Conservation (phyloP, 1,140 invertebrate species). For the Bacillus rossius region DNA sequence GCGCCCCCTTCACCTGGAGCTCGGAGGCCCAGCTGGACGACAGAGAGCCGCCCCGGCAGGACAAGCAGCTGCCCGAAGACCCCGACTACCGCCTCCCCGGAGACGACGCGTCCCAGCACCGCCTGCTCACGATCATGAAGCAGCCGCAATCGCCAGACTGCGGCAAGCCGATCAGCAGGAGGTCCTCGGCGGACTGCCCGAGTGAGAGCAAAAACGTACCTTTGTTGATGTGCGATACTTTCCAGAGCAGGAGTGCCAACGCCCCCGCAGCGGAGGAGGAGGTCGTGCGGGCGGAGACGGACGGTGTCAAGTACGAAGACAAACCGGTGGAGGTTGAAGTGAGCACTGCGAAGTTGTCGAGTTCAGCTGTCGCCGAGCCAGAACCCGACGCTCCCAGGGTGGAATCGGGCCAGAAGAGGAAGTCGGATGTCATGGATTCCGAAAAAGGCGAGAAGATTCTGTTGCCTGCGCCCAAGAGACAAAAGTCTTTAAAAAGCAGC, state of each 20-base stretch:
- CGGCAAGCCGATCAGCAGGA: background rate
- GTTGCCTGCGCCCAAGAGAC: background rate
- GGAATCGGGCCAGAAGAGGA: no score
- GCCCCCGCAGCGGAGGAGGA: no score
- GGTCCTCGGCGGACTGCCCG: background rate
- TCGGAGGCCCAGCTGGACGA: conserved; percentile 23
- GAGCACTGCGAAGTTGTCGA: no score
- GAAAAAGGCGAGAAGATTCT: background rate
- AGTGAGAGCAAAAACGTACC: background rate
- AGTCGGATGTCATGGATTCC: background rate
- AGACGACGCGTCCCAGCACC: background rate
- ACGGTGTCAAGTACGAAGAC: no score
- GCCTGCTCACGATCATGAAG: background rate
- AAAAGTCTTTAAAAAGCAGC: no score
- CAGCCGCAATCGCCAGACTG: background rate
- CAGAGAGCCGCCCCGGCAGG: conserved; percentile 16
- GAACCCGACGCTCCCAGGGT: no score
- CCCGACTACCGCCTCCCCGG: no score
- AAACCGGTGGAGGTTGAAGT: no score
- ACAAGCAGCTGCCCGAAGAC: no score
- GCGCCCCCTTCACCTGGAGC: background rate
- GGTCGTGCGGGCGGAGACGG: no score
- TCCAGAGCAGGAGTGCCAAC: no score
- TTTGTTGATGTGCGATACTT: conserved; percentile 1
- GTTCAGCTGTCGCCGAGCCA: no score